Conservation (phyloP, 2,113 vertebrate genomes). For the Xyliphius kryptos region DNA sequence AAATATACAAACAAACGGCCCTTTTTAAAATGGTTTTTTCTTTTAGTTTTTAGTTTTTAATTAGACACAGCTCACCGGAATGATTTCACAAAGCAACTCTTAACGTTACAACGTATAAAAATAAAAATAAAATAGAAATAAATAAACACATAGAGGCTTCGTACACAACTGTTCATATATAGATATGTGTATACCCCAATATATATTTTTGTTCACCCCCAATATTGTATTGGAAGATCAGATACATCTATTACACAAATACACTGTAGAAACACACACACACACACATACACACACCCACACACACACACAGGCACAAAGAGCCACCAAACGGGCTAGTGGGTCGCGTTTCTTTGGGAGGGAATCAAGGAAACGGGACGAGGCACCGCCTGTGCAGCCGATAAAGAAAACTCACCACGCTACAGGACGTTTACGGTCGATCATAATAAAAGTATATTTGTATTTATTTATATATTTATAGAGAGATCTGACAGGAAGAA, state of each 20-base stretch:
- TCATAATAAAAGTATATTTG: conserved; percentile 68
- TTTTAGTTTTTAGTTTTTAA: too few species aligned
- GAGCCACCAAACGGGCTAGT: conserved; percentile 59
- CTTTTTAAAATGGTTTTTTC: too few species aligned
- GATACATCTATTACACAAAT: conserved; percentile 70
- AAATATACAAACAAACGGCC: conserved; percentile 63
- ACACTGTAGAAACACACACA: too few species aligned
- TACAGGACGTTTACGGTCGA: conserved; percentile 75
- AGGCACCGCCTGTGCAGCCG: conserved; percentile 58
- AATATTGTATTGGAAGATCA: conserved; percentile 64
- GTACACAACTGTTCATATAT: conserved; percentile 67
- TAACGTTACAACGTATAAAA: conserved; percentile 78
- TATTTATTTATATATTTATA: conserved; percentile 30
- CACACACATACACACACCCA: too few species aligned
- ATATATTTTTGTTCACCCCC: conserved; percentile 57
- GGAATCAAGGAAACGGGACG: conserved; percentile 81
- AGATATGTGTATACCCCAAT: too few species aligned
- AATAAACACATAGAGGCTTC: conserved; percentile 73
- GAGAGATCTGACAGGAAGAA: conserved; percentile 69
- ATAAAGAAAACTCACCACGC: conserved; percentile 66
- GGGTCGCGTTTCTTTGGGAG: conserved; percentile 83
- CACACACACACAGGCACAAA: conserved; percentile 64
- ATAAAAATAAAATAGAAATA: conserved; percentile 44
- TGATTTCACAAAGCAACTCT: conserved; percentile 73
- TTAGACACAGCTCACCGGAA: conserved; percentile 69